A percentile compares a stretch with the other conserved stretches of the same genome.
These are phyloP conservation scores for Avahi laniger DNA, from an alignment of 2,797 vertebrate genomes.

Conservation along the genomic window DNA sequence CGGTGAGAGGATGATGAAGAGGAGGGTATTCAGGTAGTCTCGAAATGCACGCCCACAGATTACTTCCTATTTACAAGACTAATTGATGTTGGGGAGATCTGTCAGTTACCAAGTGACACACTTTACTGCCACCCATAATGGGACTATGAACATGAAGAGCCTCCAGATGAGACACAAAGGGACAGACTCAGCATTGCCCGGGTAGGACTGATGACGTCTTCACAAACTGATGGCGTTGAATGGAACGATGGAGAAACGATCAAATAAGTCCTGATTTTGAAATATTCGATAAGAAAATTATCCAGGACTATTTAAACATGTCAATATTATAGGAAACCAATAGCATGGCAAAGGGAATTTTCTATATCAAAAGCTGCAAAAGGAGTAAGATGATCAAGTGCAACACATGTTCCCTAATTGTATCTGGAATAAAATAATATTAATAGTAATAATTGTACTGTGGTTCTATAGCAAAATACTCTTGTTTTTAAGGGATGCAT, in stretches of 20 bases:
- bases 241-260: background rate
- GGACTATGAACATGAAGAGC: fast-evolving
- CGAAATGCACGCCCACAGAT: background rate
- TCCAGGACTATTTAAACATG: background rate
- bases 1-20: background rate
- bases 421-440: background rate
- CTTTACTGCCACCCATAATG: background rate
- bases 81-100: background rate
- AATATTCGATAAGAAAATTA: background rate
- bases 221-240: background rate
- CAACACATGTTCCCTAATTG: background rate
- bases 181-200: fast-evolving
- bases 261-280: background rate
- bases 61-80: too few relatives aligned
- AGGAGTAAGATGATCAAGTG: background rate
- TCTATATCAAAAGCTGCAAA: background rate
- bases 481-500: background rate
- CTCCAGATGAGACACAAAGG: fast-evolving
- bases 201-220: fast-evolving
- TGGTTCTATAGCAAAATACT: background rate
- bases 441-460: background rate
- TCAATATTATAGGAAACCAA: background rate
- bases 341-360: background rate
- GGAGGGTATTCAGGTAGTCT: background rate
- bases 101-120: background rate